These are phyloP conservation scores for Calvadosia cruxmelitensis DNA, from an alignment of 30 jellyfish, hydroid and myxozoan genomes.

Conservation along the genomic window DNA sequence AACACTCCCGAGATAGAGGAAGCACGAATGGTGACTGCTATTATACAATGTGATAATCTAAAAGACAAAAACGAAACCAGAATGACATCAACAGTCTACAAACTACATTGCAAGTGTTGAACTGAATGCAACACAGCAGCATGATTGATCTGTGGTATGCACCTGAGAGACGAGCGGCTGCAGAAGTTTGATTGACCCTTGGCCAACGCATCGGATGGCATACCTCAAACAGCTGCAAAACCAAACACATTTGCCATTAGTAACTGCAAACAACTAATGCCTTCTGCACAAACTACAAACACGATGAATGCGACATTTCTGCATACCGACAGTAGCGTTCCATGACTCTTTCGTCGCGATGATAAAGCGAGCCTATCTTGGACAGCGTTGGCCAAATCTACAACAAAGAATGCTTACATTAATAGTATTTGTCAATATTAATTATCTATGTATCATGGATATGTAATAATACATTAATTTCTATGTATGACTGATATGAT, in stretches of 20 bases:
- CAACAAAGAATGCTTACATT: background rate
- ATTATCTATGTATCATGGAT: too few species aligned
- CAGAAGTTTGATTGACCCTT: slow-evolving; percentile 54
- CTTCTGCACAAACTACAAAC: background rate
- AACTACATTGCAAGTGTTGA: background rate
- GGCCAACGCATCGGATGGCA: slow-evolving; percentile 88
- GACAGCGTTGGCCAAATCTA: slow-evolving; percentile 81
- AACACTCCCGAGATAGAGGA: slow-evolving; percentile 75
- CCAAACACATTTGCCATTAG: too few species aligned
- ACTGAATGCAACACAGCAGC: background rate
- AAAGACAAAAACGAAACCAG: background rate
- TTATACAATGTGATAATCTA: slow-evolving; percentile 56
- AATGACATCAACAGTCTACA: background rate
- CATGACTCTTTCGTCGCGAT: slow-evolving; percentile 67
- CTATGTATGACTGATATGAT: too few species aligned
- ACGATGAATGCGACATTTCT: background rate
- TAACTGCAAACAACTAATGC: too few species aligned
- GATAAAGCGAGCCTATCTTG: slow-evolving; percentile 31
- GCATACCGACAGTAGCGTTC: slow-evolving; percentile 77
- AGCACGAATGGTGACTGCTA: slow-evolving; percentile 70
- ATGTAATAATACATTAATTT: too few species aligned
- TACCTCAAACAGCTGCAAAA: slow-evolving; percentile 67
- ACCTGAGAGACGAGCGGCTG: slow-evolving; percentile 80
- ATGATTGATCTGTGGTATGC: background rate
- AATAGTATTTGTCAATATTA: too few species aligned